Base-by-base conservation (phyloP, 92 coral and sea anemone genomes). In the Porites cylindrica region DNA sequence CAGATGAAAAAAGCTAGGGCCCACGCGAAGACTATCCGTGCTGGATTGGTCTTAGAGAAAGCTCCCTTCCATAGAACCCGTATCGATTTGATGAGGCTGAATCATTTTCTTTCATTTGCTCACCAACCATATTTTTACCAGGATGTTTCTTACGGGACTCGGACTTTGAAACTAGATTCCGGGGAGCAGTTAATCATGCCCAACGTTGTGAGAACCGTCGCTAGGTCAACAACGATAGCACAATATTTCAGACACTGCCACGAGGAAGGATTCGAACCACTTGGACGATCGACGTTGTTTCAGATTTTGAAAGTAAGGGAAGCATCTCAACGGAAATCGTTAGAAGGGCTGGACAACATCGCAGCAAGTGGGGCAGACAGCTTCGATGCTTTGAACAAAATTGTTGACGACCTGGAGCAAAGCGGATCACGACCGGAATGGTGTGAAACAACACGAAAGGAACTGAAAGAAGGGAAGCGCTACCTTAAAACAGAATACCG, bases 141-240 rank as follows among this genome's bases (percentile, higher is more conserved):
- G 64, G 91, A 91, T 66, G 92, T 91, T 64, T 70, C 92, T 47
- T 91, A 24, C 70, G 91, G 94, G 21, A 91, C 91, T n/a, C 21
- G 92, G 74, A 84, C 23, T 60, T 17, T 91, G 53, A 84, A 80
- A 77, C 82, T 88, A 73, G 91, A 91, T 21, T 78, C 89, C 61
- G 90, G 94, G 19, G 87, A 91, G 70, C 87, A 84, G 77, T 29
- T 91, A 66, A 54, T 89, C 51, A 91, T 91, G 94, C 94, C 94
- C 47, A 91, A 88, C 67, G 89, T 91, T 21, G 87, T 88, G 76
- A 75, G 94, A 61, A 88, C 94, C n/a, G 92, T 91, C 43, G 79
- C 69, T 14, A 78, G 94, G 19, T 91, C 94, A 59, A 88, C 94
- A 12, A 91, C 88, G 91, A 88, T 84, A 51, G 83, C 70, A 66